Percentiles rank a stretch among this genome's conserved stretches.
These are phyloP conservation scores for Blastobasis lacticolella DNA, from an alignment of 2,888 invertebrate species.

Conservation along the genomic window DNA sequence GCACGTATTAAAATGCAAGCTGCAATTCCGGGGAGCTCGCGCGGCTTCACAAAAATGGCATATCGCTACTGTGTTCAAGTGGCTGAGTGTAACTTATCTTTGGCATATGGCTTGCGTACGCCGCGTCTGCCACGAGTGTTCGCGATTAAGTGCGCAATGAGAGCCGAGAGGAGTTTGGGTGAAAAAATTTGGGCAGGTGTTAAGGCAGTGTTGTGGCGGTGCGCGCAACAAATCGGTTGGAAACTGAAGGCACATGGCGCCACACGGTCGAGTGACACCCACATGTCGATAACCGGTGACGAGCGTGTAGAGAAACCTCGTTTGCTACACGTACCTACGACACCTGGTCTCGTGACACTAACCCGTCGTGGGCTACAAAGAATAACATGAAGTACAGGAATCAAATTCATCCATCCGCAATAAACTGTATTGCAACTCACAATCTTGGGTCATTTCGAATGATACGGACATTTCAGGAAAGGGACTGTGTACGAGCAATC, in stretches of 20 bases:
- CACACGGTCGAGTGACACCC: conserved; percentile 35
- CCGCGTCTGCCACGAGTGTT: conserved; percentile 23
- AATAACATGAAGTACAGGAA: too few relatives aligned
- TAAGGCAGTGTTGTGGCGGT: conserved; percentile 21
- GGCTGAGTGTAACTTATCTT: conserved; percentile 42
- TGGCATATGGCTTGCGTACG: conserved; percentile 34
- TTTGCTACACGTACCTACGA: not conserved
- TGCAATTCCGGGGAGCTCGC: conserved; percentile 42
- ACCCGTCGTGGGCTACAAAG: too few relatives aligned
- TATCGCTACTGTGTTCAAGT: conserved; percentile 29
- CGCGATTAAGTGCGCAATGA: conserved; percentile 42
- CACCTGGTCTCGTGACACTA: too few relatives aligned
- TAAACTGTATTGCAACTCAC: not conserved
- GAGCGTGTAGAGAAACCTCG: conserved; percentile 9
- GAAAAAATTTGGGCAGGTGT: conserved; percentile 50
- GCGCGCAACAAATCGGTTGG: not conserved
- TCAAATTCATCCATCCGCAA: not conserved
- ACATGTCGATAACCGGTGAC: conserved; percentile 47
- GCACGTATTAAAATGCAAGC: not conserved
- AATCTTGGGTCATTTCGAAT: not conserved
- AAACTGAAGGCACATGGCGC: not conserved
- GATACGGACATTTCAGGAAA: conserved; percentile 42
- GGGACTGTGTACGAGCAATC: conserved; percentile 46
- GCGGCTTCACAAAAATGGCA: conserved; percentile 30
- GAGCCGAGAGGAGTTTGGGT: conserved; percentile 29